Base-by-base conservation (phyloP, 2,888 invertebrate species). In the Cephonodes hylas region DNA sequence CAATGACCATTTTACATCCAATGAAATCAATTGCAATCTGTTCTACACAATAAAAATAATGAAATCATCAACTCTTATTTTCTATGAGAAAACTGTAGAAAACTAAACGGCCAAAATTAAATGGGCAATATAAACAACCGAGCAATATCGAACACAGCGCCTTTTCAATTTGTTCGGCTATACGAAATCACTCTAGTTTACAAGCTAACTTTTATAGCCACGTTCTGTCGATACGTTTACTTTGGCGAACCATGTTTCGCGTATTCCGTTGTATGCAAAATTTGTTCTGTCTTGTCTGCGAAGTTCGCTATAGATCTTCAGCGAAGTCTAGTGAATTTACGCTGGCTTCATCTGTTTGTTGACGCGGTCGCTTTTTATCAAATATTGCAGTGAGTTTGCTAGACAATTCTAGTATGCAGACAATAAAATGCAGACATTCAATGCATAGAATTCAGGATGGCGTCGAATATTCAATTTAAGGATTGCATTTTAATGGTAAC, bases 241-340 rank as follows among this genome's bases (percentile, higher is more conserved):
- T 31, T 53, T 53, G 27, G 53, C 18, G 53, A 53, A 53, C 53
- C 31, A 31, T 53, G 18, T 42, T 42, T 25, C 42, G 18, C 27
- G 42, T 59, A 27, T 59, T 58, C 45, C 18, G 23, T 61, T 58
- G 61, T 25, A 61, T 25, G 58, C 58, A 38, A 65, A 67, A 66
- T 61, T 64, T 66, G 61, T 65, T 66, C 65, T 67, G 58, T 65
- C 63, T 66, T 56, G 70, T 74, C 71, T 74, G 66, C 61, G 70
- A 78, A 81, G 68, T 78, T 78, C 53, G 38, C 67, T 71, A 76
- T 68, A 70, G 70, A 74, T 78, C 65, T 71, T 66, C 66, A 66
- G 68, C 71, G 73, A 73, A 71, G 68, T 65, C 66, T 74, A 72
- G 69, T 71, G 70, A 53, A 68, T 64, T 66, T 70, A 69, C 64